Conservation (phyloP, 2,888 invertebrate species). For the Ornithoptera priamus region DNA sequence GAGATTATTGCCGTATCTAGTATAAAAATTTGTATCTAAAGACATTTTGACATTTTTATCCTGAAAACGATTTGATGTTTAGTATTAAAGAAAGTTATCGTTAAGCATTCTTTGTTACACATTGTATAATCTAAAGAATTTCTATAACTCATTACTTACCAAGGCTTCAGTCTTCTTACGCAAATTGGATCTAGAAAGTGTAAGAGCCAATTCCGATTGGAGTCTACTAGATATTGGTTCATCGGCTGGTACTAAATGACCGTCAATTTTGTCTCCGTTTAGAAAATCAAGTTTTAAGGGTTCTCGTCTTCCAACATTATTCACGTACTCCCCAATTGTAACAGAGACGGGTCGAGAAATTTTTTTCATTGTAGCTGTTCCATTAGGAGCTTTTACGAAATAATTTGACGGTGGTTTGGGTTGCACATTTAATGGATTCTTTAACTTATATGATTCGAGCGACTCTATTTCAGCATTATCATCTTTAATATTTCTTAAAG, state of each 20-base stretch:
- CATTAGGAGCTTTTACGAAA: slow-evolving; percentile 81
- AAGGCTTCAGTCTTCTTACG: slow-evolving; percentile 85
- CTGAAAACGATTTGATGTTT: slow-evolving; percentile 57
- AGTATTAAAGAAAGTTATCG: slow-evolving; percentile 12
- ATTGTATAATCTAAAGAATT: slow-evolving; percentile 2
- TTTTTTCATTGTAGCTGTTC: slow-evolving; percentile 79
- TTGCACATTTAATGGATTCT: slow-evolving; percentile 80
- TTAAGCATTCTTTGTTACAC: not conserved
- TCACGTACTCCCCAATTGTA: slow-evolving; percentile 85
- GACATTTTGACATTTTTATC: slow-evolving; percentile 46
- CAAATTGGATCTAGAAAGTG: slow-evolving; percentile 88
- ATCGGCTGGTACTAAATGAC: slow-evolving; percentile 60
- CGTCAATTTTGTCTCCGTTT: slow-evolving; percentile 65
- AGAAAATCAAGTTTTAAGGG: slow-evolving; percentile 88
- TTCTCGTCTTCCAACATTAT: slow-evolving; percentile 78
- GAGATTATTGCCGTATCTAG: slow-evolving; percentile 74
- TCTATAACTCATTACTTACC: slow-evolving; percentile 59
- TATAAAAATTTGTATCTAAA: slow-evolving; percentile 70
- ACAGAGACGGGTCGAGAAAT: slow-evolving; percentile 82
- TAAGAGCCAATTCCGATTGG: slow-evolving; percentile 87
- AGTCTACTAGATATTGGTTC: slow-evolving; percentile 83
- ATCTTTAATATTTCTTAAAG: slow-evolving; percentile 55
- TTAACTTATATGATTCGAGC: slow-evolving; percentile 86
- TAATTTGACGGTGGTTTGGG: slow-evolving; percentile 86
- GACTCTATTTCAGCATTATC: slow-evolving; percentile 87